Conservation (phyloP, 2,113 vertebrate species). For the Phylloscopus trochilus region DNA sequence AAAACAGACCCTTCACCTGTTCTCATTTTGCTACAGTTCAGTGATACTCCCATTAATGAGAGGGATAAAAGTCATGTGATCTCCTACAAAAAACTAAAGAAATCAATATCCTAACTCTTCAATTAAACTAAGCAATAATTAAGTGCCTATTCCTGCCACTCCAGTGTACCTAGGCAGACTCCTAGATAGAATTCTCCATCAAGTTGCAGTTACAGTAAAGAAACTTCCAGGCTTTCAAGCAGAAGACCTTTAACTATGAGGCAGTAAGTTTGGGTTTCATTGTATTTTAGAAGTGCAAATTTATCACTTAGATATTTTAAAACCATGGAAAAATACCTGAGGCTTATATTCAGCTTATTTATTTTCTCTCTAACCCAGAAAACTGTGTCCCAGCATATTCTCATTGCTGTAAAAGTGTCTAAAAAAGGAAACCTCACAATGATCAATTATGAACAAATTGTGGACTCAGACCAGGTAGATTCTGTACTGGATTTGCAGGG, state of each 20-base stretch:
- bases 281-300: background rate
- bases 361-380: background rate
- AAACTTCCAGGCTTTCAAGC: background rate
- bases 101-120: background rate
- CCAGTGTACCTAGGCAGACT: background rate
- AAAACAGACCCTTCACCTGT: background rate
- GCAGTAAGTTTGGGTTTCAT: background rate
- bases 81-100: background rate
- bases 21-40: background rate
- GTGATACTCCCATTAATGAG: background rate
- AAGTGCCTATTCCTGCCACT: background rate
- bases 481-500: background rate
- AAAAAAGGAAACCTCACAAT: background rate
- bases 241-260: background rate
- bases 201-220: background rate
- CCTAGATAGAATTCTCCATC: background rate
- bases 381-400: background rate
- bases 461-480: background rate
- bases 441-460: background rate
- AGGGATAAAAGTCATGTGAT: background rate
- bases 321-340: background rate
- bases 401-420: background rate
- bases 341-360: background rate
- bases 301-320: background rate
- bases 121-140: background rate